phyloP scores from a whole-genome alignment of 2,888 invertebrate genomes.

The Diadromus collaris region DNA sequence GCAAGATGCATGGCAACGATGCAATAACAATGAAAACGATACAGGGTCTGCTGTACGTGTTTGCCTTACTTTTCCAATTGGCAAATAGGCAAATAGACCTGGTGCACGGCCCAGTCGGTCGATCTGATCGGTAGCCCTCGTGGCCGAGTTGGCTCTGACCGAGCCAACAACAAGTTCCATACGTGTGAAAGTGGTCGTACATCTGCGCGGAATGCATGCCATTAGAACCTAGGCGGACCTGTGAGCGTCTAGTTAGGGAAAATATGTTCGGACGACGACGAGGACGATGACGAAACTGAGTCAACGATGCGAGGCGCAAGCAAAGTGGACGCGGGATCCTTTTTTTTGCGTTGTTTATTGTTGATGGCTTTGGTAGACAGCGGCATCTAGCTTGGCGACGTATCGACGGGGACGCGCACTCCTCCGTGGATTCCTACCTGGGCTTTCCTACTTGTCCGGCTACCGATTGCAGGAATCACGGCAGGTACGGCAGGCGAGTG shows the following conservation, averaged over 20 bases:
- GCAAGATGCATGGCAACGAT: constrained; percentile 49
- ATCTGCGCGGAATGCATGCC: constrained; percentile 52
- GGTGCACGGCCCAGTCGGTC: constrained; percentile 29
- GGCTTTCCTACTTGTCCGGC: constrained; percentile 7
- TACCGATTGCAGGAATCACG: neutral
- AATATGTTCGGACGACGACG: constrained; percentile 1
- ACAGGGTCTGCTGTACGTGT: constrained; percentile 10
- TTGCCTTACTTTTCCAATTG: constrained; percentile 47
- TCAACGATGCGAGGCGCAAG: constrained; percentile 20
- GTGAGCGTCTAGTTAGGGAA: constrained; percentile 19
- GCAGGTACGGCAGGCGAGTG: constrained; percentile 9
- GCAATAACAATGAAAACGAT: constrained; percentile 41
- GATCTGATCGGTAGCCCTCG: constrained; percentile 32
- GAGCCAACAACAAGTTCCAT: constrained; percentile 16
- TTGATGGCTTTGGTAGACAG: neutral
- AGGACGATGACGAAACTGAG: constrained; percentile 52
- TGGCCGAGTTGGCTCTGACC: neutral
- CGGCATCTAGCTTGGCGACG: neutral
- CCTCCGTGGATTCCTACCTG: neutral
- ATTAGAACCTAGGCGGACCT: constrained; percentile 37
- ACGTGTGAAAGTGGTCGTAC: constrained; percentile 58
- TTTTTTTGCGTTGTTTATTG: neutral
- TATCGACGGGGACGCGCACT: neutral
- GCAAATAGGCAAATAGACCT: constrained; percentile 38
- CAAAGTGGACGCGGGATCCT: constrained; percentile 8